A percentile compares a stretch with the other conserved stretches of the same genome.
Conservation (phyloP, 1,140 invertebrate species). For the Drosophila sp. region DNA sequence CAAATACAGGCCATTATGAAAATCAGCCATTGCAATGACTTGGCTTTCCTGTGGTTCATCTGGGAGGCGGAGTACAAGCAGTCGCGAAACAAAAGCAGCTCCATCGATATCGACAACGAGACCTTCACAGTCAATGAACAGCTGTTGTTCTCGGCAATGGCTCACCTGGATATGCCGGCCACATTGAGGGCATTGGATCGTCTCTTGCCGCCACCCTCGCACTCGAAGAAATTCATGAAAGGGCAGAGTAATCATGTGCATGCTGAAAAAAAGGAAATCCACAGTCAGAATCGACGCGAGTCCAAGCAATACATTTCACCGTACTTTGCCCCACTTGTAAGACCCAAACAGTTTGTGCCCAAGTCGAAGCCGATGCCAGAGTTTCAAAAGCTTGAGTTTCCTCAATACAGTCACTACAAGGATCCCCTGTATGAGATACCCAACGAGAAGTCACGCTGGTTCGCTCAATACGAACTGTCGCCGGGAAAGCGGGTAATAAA, state of each 20-base stretch:
- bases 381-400: slow-evolving; percentile 15
- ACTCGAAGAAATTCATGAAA: slow-evolving; percentile 31
- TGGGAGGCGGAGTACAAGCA: slow-evolving; percentile 59
- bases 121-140: slow-evolving; percentile 61
- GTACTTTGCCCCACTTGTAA: slow-evolving; percentile 26
- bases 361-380: neutral
- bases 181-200: slow-evolving; percentile 55
- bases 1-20: slow-evolving; percentile 31
- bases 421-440: slow-evolving; percentile 19
- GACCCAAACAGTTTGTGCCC: slow-evolving; percentile 24
- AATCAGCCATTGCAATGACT: slow-evolving; percentile 51
- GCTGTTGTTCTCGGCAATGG: slow-evolving; percentile 59
- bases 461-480: slow-evolving; percentile 30
- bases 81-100: neutral
- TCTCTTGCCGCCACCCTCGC: slow-evolving; percentile 43
- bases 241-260: neutral
- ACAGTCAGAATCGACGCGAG: neutral
- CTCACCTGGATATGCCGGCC: slow-evolving; percentile 58
- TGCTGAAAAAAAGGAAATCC: neutral
- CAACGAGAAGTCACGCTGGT: slow-evolving; percentile 39
- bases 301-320: slow-evolving; percentile 1
- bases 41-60: slow-evolving; percentile 62
- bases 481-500: slow-evolving; percentile 34
- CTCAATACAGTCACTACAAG: slow-evolving; percentile 13
- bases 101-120: neutral